A percentile compares a stretch with the other conserved stretches of the same genome.
These are phyloP conservation scores for Lophius piscatorius DNA, from an alignment of 2,113 vertebrate species.

Conservation along the genomic window DNA sequence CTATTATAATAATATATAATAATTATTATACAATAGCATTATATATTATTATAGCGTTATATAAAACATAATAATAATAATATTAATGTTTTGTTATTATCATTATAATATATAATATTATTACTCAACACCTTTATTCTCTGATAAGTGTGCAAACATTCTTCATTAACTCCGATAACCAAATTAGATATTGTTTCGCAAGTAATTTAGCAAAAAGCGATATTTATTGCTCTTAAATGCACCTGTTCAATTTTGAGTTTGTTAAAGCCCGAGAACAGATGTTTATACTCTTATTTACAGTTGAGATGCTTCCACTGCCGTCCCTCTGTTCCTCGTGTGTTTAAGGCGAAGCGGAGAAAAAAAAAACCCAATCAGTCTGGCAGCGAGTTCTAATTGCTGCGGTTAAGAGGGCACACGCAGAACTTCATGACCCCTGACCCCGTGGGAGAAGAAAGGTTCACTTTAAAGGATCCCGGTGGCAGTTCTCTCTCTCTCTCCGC, in stretches of 20 bases:
- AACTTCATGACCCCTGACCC: conserved; percentile 66
- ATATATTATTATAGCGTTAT: no score
- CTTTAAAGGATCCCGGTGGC: conserved; percentile 39
- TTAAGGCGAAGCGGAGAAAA: conserved; percentile 30
- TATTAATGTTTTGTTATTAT: no score
- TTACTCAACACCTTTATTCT: no score
- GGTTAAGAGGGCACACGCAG: conserved; percentile 64
- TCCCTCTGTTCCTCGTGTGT: conserved; percentile 3
- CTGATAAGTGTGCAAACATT: no score
- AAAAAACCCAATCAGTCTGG: conserved; percentile 47
- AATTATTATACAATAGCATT: no score
- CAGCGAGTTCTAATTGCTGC: conserved; percentile 45
- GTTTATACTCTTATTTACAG: conserved; percentile 2
- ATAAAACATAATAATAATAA: no score
- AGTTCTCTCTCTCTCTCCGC: conserved; percentile 26
- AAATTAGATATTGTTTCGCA: no score
- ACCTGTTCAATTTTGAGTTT: not conserved
- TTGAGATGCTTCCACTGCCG: not conserved
- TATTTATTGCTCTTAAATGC: no score
- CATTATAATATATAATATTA: no score
- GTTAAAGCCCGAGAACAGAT: not conserved
- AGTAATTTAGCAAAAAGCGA: no score
- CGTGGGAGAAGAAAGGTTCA: conserved; percentile 50
- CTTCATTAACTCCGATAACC: not conserved
- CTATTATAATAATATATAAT: no score